Conservation (phyloP, 2,797 vertebrate genomes). For the Furcifer pardalis region DNA sequence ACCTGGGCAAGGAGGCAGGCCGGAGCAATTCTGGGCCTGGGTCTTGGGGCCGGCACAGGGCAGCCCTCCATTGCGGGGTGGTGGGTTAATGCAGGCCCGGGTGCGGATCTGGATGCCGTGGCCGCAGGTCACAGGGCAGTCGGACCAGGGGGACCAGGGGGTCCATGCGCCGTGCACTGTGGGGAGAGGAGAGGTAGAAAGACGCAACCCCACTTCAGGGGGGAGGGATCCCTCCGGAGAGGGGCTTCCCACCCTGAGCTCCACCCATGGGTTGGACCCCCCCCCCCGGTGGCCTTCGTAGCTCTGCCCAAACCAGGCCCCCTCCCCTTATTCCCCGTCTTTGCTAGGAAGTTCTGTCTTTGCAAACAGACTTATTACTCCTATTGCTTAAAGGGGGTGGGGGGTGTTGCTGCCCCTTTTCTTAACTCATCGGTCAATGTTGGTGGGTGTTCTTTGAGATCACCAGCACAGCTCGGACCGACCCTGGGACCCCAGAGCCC, state of each 20-base stretch:
- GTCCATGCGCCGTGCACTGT: slow-evolving; percentile 85
- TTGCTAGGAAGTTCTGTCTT: too few species aligned
- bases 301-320: too few species aligned
- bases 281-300: too few species aligned
- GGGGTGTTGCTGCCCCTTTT: too few species aligned
- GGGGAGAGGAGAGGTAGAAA: too few species aligned
- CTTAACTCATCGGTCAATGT: neutral
- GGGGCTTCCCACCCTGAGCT: too few species aligned
- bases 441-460: neutral
- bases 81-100: slow-evolving; percentile 82
- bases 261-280: too few species aligned
- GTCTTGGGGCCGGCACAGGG: slow-evolving; percentile 77
- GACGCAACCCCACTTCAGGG: too few species aligned
- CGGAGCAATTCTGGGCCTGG: slow-evolving; percentile 77
- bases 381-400: too few species aligned
- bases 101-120: slow-evolving; percentile 76
- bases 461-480: neutral
- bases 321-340: too few species aligned
- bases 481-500: neutral
- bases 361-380: too few species aligned
- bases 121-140: slow-evolving; percentile 85
- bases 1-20: slow-evolving; percentile 77
- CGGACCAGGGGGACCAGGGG: slow-evolving; percentile 88
- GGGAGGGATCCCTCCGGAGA: too few species aligned
- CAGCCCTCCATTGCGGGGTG: slow-evolving; percentile 76